Conservation (phyloP, 2,113 vertebrate species). For the Opisthocomus hoazin region DNA sequence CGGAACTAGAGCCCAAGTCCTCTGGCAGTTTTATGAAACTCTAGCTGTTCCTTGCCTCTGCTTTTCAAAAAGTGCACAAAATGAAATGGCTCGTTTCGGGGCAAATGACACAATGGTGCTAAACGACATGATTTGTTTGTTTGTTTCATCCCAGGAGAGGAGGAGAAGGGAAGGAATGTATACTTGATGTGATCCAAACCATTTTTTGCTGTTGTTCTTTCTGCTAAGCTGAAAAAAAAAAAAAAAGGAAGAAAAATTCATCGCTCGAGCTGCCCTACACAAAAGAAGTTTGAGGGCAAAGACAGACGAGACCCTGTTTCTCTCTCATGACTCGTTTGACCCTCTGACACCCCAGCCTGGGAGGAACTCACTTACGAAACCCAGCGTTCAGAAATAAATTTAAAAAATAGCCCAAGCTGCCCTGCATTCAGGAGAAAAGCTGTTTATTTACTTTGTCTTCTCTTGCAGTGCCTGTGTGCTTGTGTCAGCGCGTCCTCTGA, state of each 20-base stretch:
- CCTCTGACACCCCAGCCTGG: neutral
- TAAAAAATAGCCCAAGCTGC: neutral
- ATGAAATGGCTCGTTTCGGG: neutral
- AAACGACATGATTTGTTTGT: constrained; percentile 44
- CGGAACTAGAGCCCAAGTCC: constrained; percentile 19
- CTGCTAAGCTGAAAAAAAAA: neutral
- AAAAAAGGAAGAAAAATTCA: neutral
- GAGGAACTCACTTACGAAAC: neutral
- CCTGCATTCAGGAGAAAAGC: neutral
- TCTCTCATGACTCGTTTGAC: neutral
- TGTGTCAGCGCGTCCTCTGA: neutral
- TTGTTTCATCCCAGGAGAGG: constrained; percentile 41
- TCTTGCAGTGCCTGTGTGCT: neutral
- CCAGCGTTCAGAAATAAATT: neutral
- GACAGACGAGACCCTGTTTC: neutral
- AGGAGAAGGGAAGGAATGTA: constrained; percentile 31
- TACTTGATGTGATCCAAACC: constrained; percentile 34
- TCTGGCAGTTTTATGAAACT: constrained; percentile 48
- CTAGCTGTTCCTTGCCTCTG: neutral
- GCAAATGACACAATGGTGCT: constrained; percentile 56
- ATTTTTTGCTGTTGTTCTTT: neutral
- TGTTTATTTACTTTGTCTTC: constrained; percentile 16
- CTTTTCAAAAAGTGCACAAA: constrained; percentile 29
- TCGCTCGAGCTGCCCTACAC: neutral
- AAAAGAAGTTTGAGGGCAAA: neutral